These are phyloP conservation scores for Uloborus plumipes DNA, from an alignment of 2,888 invertebrate species.

Conservation along the genomic window DNA sequence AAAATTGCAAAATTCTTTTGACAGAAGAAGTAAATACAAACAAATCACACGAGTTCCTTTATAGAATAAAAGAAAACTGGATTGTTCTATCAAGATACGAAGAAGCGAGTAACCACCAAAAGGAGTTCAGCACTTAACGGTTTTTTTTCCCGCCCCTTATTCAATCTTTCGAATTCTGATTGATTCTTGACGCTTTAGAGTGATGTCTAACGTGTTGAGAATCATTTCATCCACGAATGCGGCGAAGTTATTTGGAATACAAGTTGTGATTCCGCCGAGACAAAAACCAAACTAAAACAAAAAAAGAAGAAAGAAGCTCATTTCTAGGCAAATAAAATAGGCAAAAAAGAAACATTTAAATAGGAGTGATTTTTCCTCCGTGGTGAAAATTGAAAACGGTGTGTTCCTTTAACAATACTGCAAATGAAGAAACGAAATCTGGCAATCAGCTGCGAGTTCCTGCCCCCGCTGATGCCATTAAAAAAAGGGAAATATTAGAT, in stretches of 20 bases:
- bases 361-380: constrained; percentile 46
- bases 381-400: constrained; percentile 49
- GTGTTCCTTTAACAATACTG: constrained; percentile 40
- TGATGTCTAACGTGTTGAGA: constrained; percentile 59
- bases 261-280: background rate
- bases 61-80: constrained; percentile 5
- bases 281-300: too few relatives aligned
- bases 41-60: constrained; percentile 33
- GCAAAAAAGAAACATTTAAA: constrained; percentile 43
- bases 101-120: constrained; percentile 6
- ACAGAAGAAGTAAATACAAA: constrained; percentile 20
- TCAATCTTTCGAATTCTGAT: constrained; percentile 14
- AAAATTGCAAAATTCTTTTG: constrained; percentile 18
- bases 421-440: constrained; percentile 62
- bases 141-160: background rate
- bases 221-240: constrained; percentile 43
- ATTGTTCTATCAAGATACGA: constrained; percentile 50
- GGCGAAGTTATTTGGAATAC: constrained; percentile 45
- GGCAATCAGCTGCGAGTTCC: constrained; percentile 56
- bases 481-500: constrained; percentile 55
- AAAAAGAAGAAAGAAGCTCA: background rate
- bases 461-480: constrained; percentile 9
- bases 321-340: constrained; percentile 36
- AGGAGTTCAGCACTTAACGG: constrained; percentile 8
- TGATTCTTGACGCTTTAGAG: constrained; percentile 29